Percentiles rank a stretch among this genome's conserved stretches.
phyloP scores from a whole-genome alignment of 2,888 invertebrate genomes.

The Tricholauxania praeusta region DNA sequence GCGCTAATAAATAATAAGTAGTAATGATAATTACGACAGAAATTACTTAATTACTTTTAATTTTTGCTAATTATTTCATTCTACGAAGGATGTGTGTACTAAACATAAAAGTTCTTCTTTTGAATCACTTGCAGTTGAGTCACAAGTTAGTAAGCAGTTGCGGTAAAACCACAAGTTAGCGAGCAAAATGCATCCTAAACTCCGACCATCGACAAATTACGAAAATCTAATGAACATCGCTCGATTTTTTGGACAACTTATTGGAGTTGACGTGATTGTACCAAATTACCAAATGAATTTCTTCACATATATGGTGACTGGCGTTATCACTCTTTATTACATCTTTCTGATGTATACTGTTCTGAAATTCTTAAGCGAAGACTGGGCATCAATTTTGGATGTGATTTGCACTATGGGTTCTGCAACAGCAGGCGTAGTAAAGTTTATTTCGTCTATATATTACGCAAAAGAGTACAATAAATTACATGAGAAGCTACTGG shows the following conservation, averaged over 20 bases:
- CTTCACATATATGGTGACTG: conserved; percentile 34
- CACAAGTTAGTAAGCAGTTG: too few relatives aligned
- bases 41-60: too few relatives aligned
- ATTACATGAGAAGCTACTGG: conserved; percentile 1
- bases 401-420: conserved; percentile 37
- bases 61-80: too few relatives aligned
- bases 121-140: too few relatives aligned
- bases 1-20: too few relatives aligned
- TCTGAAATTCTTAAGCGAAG: conserved; percentile 30
- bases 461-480: not conserved
- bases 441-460: conserved; percentile 33
- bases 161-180: too few relatives aligned
- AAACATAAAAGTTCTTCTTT: too few relatives aligned
- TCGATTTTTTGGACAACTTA: conserved; percentile 17
- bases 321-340: conserved; percentile 36
- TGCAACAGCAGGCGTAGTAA: conserved; percentile 37
- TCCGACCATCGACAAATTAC: conserved; percentile 10
- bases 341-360: conserved; percentile 38
- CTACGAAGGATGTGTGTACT: too few relatives aligned
- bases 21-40: too few relatives aligned
- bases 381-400: conserved; percentile 39
- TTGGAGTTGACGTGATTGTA: conserved; percentile 42
- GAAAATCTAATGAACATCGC: conserved; percentile 6
- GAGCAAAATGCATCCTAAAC: not conserved
- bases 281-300: conserved; percentile 34